Conservation (phyloP, 2,888 invertebrate genomes). For the Drosophila rellima region DNA sequence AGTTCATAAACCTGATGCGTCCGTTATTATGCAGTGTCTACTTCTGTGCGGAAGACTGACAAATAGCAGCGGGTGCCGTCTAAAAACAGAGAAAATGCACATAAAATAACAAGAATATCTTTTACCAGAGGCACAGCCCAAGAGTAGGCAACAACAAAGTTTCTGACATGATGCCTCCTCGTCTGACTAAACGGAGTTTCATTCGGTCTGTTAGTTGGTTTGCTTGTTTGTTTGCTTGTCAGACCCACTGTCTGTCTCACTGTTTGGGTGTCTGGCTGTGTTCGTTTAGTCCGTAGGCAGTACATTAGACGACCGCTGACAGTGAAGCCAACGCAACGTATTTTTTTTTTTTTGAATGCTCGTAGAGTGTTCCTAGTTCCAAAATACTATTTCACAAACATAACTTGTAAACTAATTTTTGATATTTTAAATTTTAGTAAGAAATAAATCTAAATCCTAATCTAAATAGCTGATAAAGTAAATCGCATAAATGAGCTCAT, state of each 20-base stretch:
- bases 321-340: conserved; percentile 26
- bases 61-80: conserved; percentile 70
- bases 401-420: background rate
- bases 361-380: conserved; percentile 27
- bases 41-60: conserved; percentile 37
- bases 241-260: conserved; percentile 21
- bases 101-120: conserved; percentile 43
- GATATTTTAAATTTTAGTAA: background rate
- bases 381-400: background rate
- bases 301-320: conserved; percentile 59
- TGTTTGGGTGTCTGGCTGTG: conserved; percentile 24
- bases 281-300: conserved; percentile 41
- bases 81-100: conserved; percentile 35
- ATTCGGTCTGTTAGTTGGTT: conserved; percentile 28
- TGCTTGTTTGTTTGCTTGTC: conserved; percentile 8
- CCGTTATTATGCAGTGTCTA: conserved; percentile 50
- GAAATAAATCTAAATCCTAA: too few species aligned
- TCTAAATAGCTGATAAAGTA: background rate
- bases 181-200: conserved; percentile 54
- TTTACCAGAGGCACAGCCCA: conserved; percentile 25
- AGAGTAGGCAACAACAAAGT: conserved; percentile 35
- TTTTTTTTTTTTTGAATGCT: conserved; percentile 27
- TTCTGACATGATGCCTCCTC: conserved; percentile 41
- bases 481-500: background rate
- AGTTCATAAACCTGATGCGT: conserved; percentile 62